These are phyloP conservation scores for Chromobotia macracanthus DNA, from an alignment of 2,797 vertebrate genomes.

Conservation along the genomic window DNA sequence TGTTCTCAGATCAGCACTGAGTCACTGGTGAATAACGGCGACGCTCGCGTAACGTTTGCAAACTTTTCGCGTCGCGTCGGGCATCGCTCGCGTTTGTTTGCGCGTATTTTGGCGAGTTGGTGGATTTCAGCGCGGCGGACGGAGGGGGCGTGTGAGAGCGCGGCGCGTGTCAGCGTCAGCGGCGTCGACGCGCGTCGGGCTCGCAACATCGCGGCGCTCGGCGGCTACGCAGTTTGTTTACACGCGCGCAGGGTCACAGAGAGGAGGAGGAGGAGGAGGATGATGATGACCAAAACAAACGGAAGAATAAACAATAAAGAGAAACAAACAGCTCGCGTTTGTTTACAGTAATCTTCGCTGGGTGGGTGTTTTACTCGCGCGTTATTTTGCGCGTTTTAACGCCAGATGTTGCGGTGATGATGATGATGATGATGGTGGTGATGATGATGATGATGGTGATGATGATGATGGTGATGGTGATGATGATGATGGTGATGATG, in stretches of 20 bases:
- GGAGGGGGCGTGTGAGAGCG: slow-evolving; percentile 58
- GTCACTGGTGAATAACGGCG: slow-evolving; percentile 12
- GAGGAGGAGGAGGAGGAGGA: slow-evolving; percentile 30
- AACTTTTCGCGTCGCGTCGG: no score
- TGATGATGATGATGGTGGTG: no score
- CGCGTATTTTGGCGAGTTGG: no score
- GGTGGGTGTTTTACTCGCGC: no score
- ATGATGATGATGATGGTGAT: no score
- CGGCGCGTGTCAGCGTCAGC: slow-evolving; percentile 41
- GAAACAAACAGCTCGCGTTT: no score
- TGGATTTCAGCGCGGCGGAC: background rate
- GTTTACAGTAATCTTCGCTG: no score
- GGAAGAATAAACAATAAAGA: background rate
- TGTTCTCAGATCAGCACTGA: slow-evolving; percentile 7
- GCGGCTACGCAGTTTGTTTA: slow-evolving; percentile 74
- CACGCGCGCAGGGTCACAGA: slow-evolving; percentile 54
- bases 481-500: no score
- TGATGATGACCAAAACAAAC: background rate
- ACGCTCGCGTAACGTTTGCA: slow-evolving; percentile 27
- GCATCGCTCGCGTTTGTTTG: no score
- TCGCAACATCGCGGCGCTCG: slow-evolving; percentile 32
- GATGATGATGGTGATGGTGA: no score
- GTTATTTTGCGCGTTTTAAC: no score
- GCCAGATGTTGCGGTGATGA: no score
- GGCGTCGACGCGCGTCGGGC: slow-evolving; percentile 38